Percentiles rank a stretch among this genome's conserved stretches.
phyloP scores from a whole-genome alignment of 2,797 vertebrate genomes.

The Enteromius unitaeniatus region DNA sequence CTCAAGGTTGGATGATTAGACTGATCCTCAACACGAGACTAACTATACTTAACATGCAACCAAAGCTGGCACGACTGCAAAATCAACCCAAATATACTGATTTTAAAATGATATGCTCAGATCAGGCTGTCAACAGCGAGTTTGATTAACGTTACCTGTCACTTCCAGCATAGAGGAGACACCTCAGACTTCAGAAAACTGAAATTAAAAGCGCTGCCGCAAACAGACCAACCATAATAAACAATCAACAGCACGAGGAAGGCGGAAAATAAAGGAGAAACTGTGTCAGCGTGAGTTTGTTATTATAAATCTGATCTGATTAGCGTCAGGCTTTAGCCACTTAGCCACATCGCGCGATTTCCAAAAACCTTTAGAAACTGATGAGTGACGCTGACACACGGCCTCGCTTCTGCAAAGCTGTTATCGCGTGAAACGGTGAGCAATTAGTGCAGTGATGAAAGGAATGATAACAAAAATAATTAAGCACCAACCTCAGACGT shows the following conservation, averaged over 20 bases:
- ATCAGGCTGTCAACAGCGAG: not conserved
- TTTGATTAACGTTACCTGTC: not conserved
- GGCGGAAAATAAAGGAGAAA: not conserved
- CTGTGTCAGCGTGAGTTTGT: not conserved
- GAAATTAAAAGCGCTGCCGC: not conserved
- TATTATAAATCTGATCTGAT: constrained; percentile 19
- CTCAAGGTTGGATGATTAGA: not conserved
- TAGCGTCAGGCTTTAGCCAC: constrained; percentile 37
- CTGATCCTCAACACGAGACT: not conserved
- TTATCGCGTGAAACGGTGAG: not conserved
- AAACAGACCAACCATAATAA: not conserved
- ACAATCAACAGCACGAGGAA: not conserved
- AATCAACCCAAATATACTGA: not conserved
- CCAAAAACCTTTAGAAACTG: not conserved
- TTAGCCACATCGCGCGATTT: constrained; percentile 31
- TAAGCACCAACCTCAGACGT: constrained; percentile 72
- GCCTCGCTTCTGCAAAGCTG: constrained; percentile 61
- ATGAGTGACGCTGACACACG: not conserved
- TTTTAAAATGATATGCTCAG: not conserved
- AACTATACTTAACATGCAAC: not conserved
- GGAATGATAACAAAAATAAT: constrained; percentile 41
- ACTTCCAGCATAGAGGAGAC: not conserved
- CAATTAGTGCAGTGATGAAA: constrained; percentile 13
- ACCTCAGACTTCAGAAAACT: not conserved
- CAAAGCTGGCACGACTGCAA: not conserved